Evolutionary conservation across 2,888 invertebrate species (phyloP).

Genomic region (Ennomos erosarius): DNA sequence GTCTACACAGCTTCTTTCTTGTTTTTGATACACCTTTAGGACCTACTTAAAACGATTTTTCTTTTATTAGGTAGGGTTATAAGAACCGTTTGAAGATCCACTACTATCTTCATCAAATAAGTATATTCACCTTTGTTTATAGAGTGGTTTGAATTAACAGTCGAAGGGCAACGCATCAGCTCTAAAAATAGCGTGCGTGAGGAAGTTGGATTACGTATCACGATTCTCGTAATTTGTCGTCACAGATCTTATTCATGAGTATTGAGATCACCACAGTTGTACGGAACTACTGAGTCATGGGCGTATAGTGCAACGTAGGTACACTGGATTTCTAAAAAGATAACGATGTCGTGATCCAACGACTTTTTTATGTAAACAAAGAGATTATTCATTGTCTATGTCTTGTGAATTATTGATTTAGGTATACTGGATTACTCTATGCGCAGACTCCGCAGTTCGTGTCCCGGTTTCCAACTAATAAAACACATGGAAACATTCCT

Average conservation of each 20-base stretch:
- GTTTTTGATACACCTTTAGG: too few relatives aligned
- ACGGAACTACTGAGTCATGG: slow-evolving; percentile 47
- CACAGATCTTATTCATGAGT: slow-evolving; percentile 62
- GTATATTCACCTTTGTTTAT: neutral
- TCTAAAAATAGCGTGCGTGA: slow-evolving; percentile 29
- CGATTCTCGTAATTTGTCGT: slow-evolving; percentile 42
- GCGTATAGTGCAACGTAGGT: slow-evolving; percentile 24
- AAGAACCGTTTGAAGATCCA: too few relatives aligned
- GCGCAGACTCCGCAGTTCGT: too few relatives aligned
- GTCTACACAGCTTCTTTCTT: too few relatives aligned
- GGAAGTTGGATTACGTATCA: slow-evolving; percentile 16
- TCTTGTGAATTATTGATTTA: too few relatives aligned
- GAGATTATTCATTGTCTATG: neutral
- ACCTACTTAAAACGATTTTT: too few relatives aligned
- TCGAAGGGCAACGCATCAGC: slow-evolving; percentile 22
- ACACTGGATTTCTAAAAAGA: too few relatives aligned
- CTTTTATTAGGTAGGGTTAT: too few relatives aligned
- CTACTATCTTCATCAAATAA: neutral
- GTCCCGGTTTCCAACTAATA: too few relatives aligned
- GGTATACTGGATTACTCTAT: too few relatives aligned
- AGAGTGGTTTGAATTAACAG: slow-evolving; percentile 2
- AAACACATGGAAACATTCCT: too few relatives aligned
- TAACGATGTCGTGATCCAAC: neutral
- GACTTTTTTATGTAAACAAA: slow-evolving; percentile 20
- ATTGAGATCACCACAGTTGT: slow-evolving; percentile 49